Evolutionary conservation across 2,888 invertebrate species (phyloP), one percentile per base, ranked within the genome.

Genomic region (Oscheius sp.): DNA sequence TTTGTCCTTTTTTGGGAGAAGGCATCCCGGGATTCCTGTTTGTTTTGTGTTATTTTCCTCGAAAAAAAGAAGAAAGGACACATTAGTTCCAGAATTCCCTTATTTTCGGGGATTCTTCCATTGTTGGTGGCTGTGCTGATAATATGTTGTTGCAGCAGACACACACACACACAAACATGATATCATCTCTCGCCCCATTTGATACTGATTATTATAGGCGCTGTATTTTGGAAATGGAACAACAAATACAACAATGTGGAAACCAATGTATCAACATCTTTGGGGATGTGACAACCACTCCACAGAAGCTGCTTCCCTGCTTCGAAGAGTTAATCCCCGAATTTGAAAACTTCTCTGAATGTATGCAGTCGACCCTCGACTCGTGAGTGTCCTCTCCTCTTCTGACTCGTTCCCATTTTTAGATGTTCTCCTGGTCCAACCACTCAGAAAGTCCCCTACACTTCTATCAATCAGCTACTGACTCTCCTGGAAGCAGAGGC

Each of bases 141-240:
- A 35, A 35, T 35, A 35, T 35, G 35, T 35, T 35, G 35, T 35
- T 9, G 35, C 35, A 6, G 5, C 5, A 35, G 9, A 3, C 35
- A 35, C 3, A 3, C 3, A 9, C 35, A 35, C 5, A 35, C 35
- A 35, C 35, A 35, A 35, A 35, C 35, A 35, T 35, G 35, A 35
- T 35, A 35, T 35, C 35, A 35, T 35, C 35, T 3, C 35, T 35
- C 35, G 35, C 9, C 35, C 35, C 35, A 3, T 3, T 9, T 35
- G 35, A 35, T 35, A 35, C 35, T 35, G 35, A 35, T 35, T 35
- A n/a, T 35, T 69, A 16, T 23, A 69, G 69, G 13, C 27, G n/a
- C 16, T 69, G 69, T 21, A 29, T 69, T 9, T 21, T 16, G 16
- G 69, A 69, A 49, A 71, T 71, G 71, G 63, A 71, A 27, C 27